Percentiles rank a stretch among this genome's conserved stretches.
phyloP scores from a whole-genome alignment of 2,888 invertebrate genomes.

The Sphaerophoria taeniata region DNA sequence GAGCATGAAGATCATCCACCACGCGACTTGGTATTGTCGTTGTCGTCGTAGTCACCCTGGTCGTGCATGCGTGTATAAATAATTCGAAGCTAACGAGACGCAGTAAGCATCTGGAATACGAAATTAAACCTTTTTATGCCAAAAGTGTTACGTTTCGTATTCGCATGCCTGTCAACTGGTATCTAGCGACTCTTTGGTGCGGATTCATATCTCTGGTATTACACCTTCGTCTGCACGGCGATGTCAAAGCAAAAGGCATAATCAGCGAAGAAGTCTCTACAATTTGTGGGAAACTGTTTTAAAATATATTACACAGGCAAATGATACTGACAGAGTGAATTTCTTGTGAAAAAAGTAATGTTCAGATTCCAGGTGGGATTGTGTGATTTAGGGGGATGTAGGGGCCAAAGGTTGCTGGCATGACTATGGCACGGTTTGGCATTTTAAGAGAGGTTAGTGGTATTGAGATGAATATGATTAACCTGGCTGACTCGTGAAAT shows the following conservation, averaged over 20 bases:
- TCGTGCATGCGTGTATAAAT: constrained; percentile 59
- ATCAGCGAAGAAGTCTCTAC: background rate
- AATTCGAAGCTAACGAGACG: constrained; percentile 58
- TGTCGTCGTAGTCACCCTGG: background rate
- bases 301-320: background rate
- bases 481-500: no score
- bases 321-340: constrained; percentile 4
- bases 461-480: no score
- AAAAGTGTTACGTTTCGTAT: constrained; percentile 25
- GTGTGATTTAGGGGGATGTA: no score
- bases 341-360: background rate
- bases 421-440: no score
- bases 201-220: constrained; percentile 18
- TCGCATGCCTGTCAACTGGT: constrained; percentile 13
- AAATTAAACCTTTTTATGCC: constrained; percentile 52
- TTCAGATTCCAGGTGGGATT: no score
- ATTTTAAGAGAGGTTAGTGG: no score
- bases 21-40: no score
- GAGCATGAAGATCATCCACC: no score
- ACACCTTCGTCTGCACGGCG: background rate
- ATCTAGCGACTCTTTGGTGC: background rate
- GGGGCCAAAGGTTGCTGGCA: constrained; percentile 4
- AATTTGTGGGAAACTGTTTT: constrained; percentile 15
- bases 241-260: background rate
- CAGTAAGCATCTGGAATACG: constrained; percentile 59